Evolutionary conservation across 2,888 invertebrate species (phyloP), one percentile per base, ranked within the genome.

Genomic region (Rhagium mordax): DNA sequence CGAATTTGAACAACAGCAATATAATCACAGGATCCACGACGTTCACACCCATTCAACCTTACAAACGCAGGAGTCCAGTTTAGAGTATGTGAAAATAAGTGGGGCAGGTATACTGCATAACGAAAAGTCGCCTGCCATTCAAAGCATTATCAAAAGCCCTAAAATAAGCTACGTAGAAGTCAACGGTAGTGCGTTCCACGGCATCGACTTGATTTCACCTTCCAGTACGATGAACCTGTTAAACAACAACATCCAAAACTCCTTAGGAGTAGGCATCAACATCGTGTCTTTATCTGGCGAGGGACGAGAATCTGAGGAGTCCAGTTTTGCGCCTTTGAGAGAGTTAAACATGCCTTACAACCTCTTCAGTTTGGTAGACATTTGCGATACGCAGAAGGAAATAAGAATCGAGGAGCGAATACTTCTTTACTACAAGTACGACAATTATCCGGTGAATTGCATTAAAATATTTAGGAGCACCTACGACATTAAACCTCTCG

Each of bases 21-120:
- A 95, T 84, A 94, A 95, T 80, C 93, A 95, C 81, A 91, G 95
- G 68, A 92, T 95, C 70, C 96, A 96, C 82, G 95, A 96, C 82
- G 91, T 93, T 6, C 91, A 93, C 60, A 95, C 95, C 0, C 96
- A 96, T 81, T 93, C 92, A 76, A 92, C 92, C 0, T 87, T 92
- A 64, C 91, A 90, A 60, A 90, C 91, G 75, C 90, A 92, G 21
- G 94, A 95, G 82, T 98, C 98, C n/a, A 89, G 91, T 16, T 84
- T 99, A 73, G 92, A 94, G 81, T 93, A 92, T 82, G 92, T 96
- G 0, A 94, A 95, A 80, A 95, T 99, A 60, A 92, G 93, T 62
- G 97, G 98, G 3, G 99, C 98, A 64, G 99, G 99, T 20, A 94
- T 98, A 77, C 89, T 99, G 21, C 99, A 99, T 84, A 97, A 96